A percentile compares a stretch with the other conserved stretches of the same genome.
phyloP scores from a whole-genome alignment of 2,113 vertebrate species.

The Natator depressus region DNA sequence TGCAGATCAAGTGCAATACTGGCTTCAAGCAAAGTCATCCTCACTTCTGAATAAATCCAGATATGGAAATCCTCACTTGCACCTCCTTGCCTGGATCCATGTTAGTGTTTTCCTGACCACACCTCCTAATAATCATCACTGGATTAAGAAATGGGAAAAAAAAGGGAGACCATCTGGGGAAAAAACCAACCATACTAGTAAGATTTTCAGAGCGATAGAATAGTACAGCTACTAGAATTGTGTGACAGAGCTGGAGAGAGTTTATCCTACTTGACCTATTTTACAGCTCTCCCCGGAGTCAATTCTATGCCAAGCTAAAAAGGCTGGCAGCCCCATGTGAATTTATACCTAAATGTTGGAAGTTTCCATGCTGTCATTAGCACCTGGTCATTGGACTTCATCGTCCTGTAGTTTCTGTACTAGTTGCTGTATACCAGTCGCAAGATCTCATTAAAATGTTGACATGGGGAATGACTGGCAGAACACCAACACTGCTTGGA shows the following conservation, averaged over 20 bases:
- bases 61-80: background rate
- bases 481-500: background rate
- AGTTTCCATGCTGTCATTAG: background rate
- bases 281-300: background rate
- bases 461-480: conserved; percentile 9
- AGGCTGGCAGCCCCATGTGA: background rate
- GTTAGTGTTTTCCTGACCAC: background rate
- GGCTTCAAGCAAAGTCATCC: conserved; percentile 2
- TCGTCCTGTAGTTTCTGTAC: rapidly evolving
- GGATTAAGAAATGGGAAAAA: background rate
- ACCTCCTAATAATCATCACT: background rate
- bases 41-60: background rate
- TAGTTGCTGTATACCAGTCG: background rate
- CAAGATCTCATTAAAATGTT: conserved; percentile 8
- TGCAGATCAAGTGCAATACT: background rate
- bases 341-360: background rate
- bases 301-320: background rate
- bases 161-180: too few species aligned
- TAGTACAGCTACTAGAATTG: background rate
- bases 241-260: background rate
- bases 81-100: background rate
- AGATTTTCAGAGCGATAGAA: conserved; percentile 20
- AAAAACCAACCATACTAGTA: background rate
- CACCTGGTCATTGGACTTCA: conserved; percentile 8
- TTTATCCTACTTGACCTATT: conserved; percentile 34